phyloP scores from a whole-genome alignment of 2,797 vertebrate species.

The Gorsachius magnificus region DNA sequence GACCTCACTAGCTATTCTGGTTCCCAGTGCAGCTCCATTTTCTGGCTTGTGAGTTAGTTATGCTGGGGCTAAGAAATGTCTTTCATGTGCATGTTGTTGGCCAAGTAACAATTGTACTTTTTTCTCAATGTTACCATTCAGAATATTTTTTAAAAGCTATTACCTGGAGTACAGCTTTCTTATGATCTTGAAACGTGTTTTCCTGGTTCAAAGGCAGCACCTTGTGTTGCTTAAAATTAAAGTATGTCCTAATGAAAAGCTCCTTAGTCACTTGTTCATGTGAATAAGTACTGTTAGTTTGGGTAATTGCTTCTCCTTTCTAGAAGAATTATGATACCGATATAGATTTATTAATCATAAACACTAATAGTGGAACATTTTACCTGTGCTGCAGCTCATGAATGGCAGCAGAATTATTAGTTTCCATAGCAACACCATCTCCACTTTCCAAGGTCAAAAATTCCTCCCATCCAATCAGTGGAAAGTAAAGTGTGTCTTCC shows the following conservation, averaged over 20 bases:
- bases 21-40: background rate
- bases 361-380: conserved; percentile 75
- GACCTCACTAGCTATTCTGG: background rate
- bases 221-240: conserved; percentile 1
- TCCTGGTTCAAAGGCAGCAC: conserved; percentile 32
- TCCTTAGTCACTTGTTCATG: conserved; percentile 31
- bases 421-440: conserved; percentile 95
- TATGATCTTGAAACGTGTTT: background rate
- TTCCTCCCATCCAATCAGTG: conserved; percentile 78
- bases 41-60: background rate
- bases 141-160: background rate
- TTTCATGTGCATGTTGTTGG: background rate
- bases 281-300: conserved; percentile 31
- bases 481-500: conserved; percentile 73
- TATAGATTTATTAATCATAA: conserved; percentile 82
- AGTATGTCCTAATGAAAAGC: background rate
- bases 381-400: conserved; percentile 88
- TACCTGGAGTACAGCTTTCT: background rate
- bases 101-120: background rate
- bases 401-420: conserved; percentile 92
- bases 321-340: conserved; percentile 69
- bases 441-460: conserved; percentile 91
- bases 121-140: background rate
- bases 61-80: background rate
- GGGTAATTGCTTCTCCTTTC: conserved; percentile 15